phyloP scores from a whole-genome alignment of 2,888 invertebrate species.

The Coelinius sp. region DNA sequence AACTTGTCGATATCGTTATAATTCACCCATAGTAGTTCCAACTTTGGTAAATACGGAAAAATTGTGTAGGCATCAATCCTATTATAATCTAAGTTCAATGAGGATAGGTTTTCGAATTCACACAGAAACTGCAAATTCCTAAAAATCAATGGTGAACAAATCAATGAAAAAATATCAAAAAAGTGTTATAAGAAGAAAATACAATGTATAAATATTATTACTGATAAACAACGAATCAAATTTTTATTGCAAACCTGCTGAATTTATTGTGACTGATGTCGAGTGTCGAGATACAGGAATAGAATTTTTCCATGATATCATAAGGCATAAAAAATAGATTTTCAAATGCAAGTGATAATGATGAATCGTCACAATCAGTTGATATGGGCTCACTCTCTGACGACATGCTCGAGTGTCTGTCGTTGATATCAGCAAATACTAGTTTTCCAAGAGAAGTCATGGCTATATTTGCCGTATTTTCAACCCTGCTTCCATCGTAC shows the following conservation, averaged over 20 bases:
- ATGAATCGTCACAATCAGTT: constrained; percentile 51
- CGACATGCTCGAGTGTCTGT: constrained; percentile 54
- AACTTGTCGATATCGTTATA: constrained; percentile 75
- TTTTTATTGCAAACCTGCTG: constrained; percentile 55
- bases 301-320: constrained; percentile 64
- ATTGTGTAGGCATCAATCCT: constrained; percentile 79
- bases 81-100: constrained; percentile 87
- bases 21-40: constrained; percentile 83
- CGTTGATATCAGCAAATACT: constrained; percentile 64
- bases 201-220: constrained; percentile 27
- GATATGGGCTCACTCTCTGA: constrained; percentile 46
- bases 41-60: constrained; percentile 80
- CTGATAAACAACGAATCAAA: neutral
- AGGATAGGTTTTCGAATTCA: constrained; percentile 81
- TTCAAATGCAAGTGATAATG: constrained; percentile 65
- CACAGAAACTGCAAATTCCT: constrained; percentile 83
- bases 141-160: too few species aligned
- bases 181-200: too few species aligned
- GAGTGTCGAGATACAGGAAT: constrained; percentile 55
- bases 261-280: constrained; percentile 67
- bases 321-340: constrained; percentile 64
- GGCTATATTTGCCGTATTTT: constrained; percentile 43
- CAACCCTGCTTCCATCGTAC: neutral
- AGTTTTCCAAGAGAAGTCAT: constrained; percentile 67
- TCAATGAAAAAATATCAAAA: neutral